Conservation (phyloP, 1,140 invertebrate genomes). For the Cyclina sinensis region DNA sequence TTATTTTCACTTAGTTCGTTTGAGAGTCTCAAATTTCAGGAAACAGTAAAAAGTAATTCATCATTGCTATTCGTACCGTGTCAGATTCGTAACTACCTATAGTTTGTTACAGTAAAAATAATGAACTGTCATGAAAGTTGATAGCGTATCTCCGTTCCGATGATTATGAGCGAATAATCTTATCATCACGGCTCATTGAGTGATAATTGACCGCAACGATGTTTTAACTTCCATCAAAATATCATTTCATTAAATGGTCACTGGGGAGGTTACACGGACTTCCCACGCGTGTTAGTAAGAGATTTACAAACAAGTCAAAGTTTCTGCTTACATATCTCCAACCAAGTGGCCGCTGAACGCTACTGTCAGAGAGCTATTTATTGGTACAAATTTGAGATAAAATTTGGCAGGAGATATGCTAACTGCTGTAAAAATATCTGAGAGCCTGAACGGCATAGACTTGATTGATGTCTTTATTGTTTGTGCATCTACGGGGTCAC, state of each 20-base stretch:
- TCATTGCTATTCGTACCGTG: neutral
- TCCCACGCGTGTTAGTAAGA: constrained; percentile 5
- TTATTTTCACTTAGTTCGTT: no score
- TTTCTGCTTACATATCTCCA: neutral
- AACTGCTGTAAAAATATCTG: constrained; percentile 39
- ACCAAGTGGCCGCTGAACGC: neutral
- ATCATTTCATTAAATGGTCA: constrained; percentile 24
- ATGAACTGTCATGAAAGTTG: constrained; percentile 47
- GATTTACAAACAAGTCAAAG: neutral
- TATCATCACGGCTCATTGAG: constrained; percentile 40
- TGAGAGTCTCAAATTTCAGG: neutral
- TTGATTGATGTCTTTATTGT: constrained; percentile 17
- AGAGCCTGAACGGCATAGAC: neutral
- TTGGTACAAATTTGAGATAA: constrained; percentile 46
- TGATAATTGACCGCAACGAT: constrained; percentile 51
- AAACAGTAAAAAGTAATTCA: neutral
- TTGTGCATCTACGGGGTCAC: neutral
- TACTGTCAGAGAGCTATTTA: constrained; percentile 12
- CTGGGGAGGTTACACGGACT: neutral
- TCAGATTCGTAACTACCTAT: constrained; percentile 1
- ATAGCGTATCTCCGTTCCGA: constrained; percentile 21
- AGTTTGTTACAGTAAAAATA: constrained; percentile 31
- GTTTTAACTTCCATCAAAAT: constrained; percentile 51
- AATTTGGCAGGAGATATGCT: constrained; percentile 28
- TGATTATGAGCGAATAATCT: constrained; percentile 6